phyloP scores from a whole-genome alignment of 2,888 invertebrate genomes.

The Mythimna pallens region DNA sequence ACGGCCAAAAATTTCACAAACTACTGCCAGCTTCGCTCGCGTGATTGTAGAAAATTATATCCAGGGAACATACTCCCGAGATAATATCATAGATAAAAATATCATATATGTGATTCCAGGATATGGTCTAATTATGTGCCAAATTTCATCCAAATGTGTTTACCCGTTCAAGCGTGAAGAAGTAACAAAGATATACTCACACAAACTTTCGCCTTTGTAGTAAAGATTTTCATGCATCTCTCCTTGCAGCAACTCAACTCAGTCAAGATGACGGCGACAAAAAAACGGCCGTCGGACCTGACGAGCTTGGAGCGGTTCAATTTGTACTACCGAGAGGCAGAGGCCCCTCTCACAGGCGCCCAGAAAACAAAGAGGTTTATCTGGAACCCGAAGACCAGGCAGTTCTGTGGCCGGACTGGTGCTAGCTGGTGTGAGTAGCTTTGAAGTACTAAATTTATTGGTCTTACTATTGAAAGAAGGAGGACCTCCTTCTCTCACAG shows the following conservation, averaged over 20 bases:
- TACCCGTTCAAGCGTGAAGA: too few relatives aligned
- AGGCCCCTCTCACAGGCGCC: conserved; percentile 89
- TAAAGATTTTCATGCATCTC: neutral
- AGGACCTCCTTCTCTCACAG: conserved; percentile 88
- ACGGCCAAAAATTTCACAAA: too few relatives aligned
- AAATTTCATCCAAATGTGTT: too few relatives aligned
- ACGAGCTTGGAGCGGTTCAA: conserved; percentile 91
- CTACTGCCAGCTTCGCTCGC: too few relatives aligned
- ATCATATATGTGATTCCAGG: too few relatives aligned
- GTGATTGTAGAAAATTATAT: too few relatives aligned
- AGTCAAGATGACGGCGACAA: conserved; percentile 88
- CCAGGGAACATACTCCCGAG: too few relatives aligned
- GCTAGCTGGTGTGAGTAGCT: conserved; percentile 95
- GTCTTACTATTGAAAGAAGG: conserved; percentile 91
- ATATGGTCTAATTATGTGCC: too few relatives aligned
- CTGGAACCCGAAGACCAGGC: conserved; percentile 94
- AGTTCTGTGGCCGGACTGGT: conserved; percentile 94
- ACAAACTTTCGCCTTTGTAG: too few relatives aligned
- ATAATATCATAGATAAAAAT: too few relatives aligned
- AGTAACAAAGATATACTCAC: too few relatives aligned
- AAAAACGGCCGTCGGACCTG: conserved; percentile 89
- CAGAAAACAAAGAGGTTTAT: conserved; percentile 92
- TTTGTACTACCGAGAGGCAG: conserved; percentile 92
- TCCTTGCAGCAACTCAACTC: conserved; percentile 40
- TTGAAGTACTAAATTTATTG: neutral